These are phyloP conservation scores for Oscheius sp. DNA, from an alignment of 2,888 invertebrate genomes.

Conservation along the genomic window DNA sequence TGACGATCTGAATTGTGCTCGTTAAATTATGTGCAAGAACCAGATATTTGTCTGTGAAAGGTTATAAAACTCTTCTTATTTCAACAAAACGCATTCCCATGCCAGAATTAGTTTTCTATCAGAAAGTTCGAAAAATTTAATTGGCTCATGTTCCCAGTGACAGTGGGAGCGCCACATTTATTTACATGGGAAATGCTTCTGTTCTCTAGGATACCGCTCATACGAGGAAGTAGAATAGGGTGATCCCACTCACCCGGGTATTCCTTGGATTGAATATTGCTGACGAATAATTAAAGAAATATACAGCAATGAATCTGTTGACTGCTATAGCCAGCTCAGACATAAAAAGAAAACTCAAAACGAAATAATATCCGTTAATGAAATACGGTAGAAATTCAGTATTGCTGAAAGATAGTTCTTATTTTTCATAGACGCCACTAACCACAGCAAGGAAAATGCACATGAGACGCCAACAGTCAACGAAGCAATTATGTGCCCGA, in stretches of 20 bases:
- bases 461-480: conserved; percentile 15
- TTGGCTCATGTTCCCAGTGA: too few species aligned
- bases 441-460: background rate
- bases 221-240: background rate
- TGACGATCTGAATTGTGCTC: background rate
- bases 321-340: conserved; percentile 18
- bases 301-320: conserved; percentile 16
- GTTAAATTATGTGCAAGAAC: background rate
- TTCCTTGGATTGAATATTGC: conserved; percentile 12
- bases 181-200: too few species aligned
- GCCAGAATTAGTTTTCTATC: too few species aligned
- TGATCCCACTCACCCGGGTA: conserved; percentile 1
- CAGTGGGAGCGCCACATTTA: too few species aligned
- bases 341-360: conserved; percentile 9
- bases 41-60: background rate
- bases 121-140: too few species aligned
- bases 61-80: too few species aligned
- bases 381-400: conserved; percentile 1
- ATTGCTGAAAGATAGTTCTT: conserved; percentile 10
- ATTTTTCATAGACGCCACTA: background rate
- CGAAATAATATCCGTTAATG: conserved; percentile 26
- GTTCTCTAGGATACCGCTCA: too few species aligned
- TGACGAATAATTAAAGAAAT: background rate
- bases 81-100: too few species aligned
- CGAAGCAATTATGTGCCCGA: conserved; percentile 9